Conservation (phyloP, 2,888 invertebrate species). For the Idaea dimidiata region DNA sequence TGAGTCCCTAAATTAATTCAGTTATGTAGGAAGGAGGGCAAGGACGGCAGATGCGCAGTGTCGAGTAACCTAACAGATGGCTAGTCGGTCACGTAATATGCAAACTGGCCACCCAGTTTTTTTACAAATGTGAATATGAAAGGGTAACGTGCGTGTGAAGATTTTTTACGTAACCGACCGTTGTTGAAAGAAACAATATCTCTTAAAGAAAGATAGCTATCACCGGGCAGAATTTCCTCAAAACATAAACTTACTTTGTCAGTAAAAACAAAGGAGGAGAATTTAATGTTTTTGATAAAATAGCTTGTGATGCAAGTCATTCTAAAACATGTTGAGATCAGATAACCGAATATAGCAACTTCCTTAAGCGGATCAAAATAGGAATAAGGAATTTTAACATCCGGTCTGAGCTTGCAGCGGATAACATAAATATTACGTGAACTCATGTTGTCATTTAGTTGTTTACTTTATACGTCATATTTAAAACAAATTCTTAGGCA, state of each 20-base stretch:
- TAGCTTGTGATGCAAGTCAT: neutral
- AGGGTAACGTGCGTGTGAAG: neutral
- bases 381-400: neutral
- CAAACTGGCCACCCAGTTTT: slow-evolving; percentile 1
- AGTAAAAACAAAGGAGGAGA: neutral
- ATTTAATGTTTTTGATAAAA: neutral
- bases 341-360: neutral
- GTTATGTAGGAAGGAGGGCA: slow-evolving; percentile 24
- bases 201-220: neutral
- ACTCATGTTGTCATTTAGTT: neutral
- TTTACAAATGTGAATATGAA: slow-evolving; percentile 1
- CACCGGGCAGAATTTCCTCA: neutral
- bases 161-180: neutral
- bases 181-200: neutral
- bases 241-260: neutral
- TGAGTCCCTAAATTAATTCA: neutral
- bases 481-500: neutral
- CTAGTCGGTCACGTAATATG: slow-evolving; percentile 3
- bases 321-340: neutral
- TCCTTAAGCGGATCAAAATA: neutral
- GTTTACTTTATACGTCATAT: neutral
- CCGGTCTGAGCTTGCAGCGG: neutral
- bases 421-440: neutral
- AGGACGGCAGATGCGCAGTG: slow-evolving; percentile 44
- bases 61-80: slow-evolving; percentile 38